Evolutionary conservation across 2,797 vertebrate species (phyloP).

Genomic region (Molossus alvarezi): DNA sequence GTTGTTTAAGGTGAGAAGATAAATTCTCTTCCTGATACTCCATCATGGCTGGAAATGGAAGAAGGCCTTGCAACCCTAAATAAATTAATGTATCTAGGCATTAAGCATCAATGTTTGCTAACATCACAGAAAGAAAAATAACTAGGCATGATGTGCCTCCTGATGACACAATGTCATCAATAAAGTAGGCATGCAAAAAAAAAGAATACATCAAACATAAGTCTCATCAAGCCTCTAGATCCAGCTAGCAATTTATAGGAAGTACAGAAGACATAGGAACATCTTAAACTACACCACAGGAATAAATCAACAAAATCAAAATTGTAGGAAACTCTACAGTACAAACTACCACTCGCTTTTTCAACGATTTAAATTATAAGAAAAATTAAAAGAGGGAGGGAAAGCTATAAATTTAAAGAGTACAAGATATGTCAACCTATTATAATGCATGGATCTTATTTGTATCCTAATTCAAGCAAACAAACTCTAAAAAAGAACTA

Average conservation of each 20-base stretch:
- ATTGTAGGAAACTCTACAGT: neutral
- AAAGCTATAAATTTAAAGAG: slow-evolving; percentile 53
- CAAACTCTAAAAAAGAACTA: slow-evolving; percentile 37
- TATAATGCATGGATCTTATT: neutral
- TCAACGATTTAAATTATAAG: slow-evolving; percentile 43
- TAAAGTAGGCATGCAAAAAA: neutral
- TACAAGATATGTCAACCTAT: neutral
- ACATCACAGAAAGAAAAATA: slow-evolving; percentile 25
- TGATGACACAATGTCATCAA: neutral
- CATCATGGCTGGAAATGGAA: neutral
- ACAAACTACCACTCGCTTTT: neutral
- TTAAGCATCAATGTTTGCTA: slow-evolving; percentile 30
- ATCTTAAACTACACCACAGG: neutral
- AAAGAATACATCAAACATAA: neutral
- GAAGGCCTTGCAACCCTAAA: neutral
- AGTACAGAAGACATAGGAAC: slow-evolving; percentile 16
- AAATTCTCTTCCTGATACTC: slow-evolving; percentile 51
- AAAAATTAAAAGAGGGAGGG: neutral
- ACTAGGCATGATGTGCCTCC: neutral
- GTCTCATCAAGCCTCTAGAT: neutral
- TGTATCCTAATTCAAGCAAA: slow-evolving; percentile 33
- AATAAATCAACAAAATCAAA: slow-evolving; percentile 58
- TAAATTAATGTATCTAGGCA: neutral
- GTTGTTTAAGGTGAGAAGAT: neutral
- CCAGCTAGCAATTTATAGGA: neutral